Evolutionary conservation across 2,113 vertebrate species (phyloP).

Genomic region (Alaudala cheleensis): DNA sequence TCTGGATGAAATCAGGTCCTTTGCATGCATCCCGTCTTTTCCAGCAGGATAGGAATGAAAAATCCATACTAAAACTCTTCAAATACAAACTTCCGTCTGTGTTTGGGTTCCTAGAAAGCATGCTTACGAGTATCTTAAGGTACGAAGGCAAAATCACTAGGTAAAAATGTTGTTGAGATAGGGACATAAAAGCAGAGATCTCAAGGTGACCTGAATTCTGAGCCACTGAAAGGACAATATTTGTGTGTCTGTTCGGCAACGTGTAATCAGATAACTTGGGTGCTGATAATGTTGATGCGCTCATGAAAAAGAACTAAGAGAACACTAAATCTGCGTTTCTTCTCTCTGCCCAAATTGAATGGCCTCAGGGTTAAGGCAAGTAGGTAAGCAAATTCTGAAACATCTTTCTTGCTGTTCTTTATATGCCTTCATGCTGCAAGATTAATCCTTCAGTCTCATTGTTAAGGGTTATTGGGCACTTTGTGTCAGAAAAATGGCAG

Average conservation of each 20-base stretch:
- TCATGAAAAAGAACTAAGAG: neutral
- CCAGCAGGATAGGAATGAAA: neutral
- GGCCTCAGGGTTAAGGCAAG: neutral
- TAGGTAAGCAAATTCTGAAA: neutral
- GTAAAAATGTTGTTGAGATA: neutral
- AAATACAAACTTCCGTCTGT: neutral
- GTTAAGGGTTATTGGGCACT: neutral
- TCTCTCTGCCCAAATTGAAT: neutral
- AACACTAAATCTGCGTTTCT: neutral
- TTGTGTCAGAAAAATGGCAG: neutral
- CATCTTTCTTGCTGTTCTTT: neutral
- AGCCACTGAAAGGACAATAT: neutral
- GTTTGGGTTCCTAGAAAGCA: neutral
- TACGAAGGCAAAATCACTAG: neutral
- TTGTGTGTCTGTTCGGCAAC: neutral
- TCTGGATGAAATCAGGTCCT: neutral
- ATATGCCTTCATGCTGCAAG: neutral
- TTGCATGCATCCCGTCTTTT: neutral
- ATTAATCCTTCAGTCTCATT: neutral
- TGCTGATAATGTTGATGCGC: neutral
- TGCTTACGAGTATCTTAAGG: neutral
- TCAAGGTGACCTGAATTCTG: neutral
- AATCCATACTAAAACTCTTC: neutral
- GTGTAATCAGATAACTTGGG: neutral
- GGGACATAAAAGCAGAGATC: neutral